A percentile compares a stretch with the other conserved stretches of the same genome.
These are phyloP conservation scores for Peromyscus attwateri DNA, from an alignment of 2,797 vertebrate species.

Conservation along the genomic window DNA sequence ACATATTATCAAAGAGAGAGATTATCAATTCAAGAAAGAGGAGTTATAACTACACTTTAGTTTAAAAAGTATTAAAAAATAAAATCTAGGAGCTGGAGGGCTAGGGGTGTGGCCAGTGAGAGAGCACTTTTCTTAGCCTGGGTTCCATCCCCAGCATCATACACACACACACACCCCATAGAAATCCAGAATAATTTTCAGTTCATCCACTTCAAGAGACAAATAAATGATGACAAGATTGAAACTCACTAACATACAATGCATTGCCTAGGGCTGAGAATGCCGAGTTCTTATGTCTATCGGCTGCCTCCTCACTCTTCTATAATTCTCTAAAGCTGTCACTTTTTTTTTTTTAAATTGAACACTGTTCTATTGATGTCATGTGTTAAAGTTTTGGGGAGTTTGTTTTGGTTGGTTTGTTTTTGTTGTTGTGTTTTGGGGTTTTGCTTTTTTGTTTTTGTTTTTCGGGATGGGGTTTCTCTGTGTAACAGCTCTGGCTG, in stretches of 20 bases:
- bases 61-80: neutral
- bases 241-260: neutral
- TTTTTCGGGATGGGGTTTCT: too few species aligned
- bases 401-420: neutral
- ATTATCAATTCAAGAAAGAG: neutral
- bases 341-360: neutral
- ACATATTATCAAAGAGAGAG: too few species aligned
- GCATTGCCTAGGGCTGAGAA: neutral
- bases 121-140: neutral
- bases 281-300: neutral
- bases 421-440: neutral
- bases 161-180: neutral
- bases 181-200: conserved; percentile 25
- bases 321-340: neutral
- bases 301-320: neutral
- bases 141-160: neutral
- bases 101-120: too few species aligned
- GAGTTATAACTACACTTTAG: neutral
- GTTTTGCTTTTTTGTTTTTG: too few species aligned
- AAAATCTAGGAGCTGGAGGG: neutral
- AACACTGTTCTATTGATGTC: neutral
- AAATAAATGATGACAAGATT: conserved; percentile 19
- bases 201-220: conserved; percentile 9
- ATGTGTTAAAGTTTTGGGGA: neutral
- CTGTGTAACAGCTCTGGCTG: too few species aligned